Conservation (phyloP, 1,140 invertebrate species). For the Penaeus indicus region DNA sequence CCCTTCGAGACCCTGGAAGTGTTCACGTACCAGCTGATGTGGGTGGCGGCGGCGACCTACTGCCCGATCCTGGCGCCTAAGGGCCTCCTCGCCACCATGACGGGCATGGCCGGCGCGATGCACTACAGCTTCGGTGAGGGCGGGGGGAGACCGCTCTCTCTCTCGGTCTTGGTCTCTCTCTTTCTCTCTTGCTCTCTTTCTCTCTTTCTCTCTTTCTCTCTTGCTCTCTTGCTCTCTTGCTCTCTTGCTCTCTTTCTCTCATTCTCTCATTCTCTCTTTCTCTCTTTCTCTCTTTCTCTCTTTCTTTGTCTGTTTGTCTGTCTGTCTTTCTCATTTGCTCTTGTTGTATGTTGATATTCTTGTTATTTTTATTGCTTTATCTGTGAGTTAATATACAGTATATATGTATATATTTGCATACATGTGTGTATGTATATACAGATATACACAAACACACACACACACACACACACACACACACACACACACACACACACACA, state of each 20-base stretch:
- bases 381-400: neutral
- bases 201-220: neutral
- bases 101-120: slow-evolving; percentile 84
- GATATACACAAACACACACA: neutral
- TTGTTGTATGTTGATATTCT: neutral
- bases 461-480: slow-evolving; percentile 8
- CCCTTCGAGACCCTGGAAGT: slow-evolving; percentile 88
- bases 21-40: slow-evolving; percentile 87
- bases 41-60: slow-evolving; percentile 87
- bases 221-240: neutral
- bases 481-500: neutral
- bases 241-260: neutral
- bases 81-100: slow-evolving; percentile 83
- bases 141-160: too few relatives aligned
- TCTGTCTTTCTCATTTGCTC: neutral
- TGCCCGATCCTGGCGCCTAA: slow-evolving; percentile 85
- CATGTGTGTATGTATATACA: slow-evolving; percentile 8
- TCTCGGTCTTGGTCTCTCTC: neutral
- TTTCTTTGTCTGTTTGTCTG: neutral
- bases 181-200: neutral
- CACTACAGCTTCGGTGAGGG: slow-evolving; percentile 83
- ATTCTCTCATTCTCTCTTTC: too few relatives aligned
- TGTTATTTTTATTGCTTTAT: neutral
- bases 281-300: neutral
- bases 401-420: slow-evolving; percentile 28